These are phyloP conservation scores for Echeneis naucrates DNA, from an alignment of 2,797 vertebrate genomes.

Conservation along the genomic window DNA sequence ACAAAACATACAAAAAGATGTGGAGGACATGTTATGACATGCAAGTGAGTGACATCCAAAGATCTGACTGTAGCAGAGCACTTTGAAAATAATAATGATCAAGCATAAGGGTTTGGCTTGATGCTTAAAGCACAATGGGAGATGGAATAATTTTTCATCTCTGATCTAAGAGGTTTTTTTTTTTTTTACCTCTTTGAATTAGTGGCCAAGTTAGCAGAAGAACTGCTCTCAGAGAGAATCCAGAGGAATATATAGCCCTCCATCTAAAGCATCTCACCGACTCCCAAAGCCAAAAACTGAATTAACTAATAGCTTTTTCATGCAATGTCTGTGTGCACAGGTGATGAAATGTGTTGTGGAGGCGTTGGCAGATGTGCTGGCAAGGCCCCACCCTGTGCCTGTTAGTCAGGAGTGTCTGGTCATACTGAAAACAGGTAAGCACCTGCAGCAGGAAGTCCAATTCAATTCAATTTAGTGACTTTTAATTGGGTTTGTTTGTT, in stretches of 20 bases:
- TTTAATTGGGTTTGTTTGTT: no score
- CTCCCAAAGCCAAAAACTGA: no score
- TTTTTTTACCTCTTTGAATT: slow-evolving; percentile 37
- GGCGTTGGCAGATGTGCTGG: slow-evolving; percentile 91
- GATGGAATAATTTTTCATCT: slow-evolving; percentile 31
- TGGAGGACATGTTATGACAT: slow-evolving; percentile 4
- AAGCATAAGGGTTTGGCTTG: slow-evolving; percentile 18
- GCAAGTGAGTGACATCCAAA: slow-evolving; percentile 12
- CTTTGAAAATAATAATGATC: not conserved
- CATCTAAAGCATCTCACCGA: not conserved
- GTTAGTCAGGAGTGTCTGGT: slow-evolving; percentile 91
- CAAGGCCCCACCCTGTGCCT: slow-evolving; percentile 88
- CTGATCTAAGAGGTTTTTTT: slow-evolving; percentile 32
- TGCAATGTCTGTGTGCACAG: slow-evolving; percentile 72
- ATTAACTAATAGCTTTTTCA: not conserved
- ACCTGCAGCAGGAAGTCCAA: not conserved
- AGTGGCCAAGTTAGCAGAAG: not conserved
- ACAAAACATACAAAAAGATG: not conserved
- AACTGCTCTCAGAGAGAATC: slow-evolving; percentile 20
- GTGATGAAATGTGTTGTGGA: slow-evolving; percentile 97
- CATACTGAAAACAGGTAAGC: slow-evolving; percentile 89
- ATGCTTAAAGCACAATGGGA: slow-evolving; percentile 26
- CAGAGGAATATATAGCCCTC: not conserved
- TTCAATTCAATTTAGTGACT: no score
- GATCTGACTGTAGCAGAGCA: not conserved